Percentiles rank a stretch among this genome's conserved stretches.
Evolutionary conservation across 2,113 vertebrate species (phyloP).

Genomic region (Apus apus): DNA sequence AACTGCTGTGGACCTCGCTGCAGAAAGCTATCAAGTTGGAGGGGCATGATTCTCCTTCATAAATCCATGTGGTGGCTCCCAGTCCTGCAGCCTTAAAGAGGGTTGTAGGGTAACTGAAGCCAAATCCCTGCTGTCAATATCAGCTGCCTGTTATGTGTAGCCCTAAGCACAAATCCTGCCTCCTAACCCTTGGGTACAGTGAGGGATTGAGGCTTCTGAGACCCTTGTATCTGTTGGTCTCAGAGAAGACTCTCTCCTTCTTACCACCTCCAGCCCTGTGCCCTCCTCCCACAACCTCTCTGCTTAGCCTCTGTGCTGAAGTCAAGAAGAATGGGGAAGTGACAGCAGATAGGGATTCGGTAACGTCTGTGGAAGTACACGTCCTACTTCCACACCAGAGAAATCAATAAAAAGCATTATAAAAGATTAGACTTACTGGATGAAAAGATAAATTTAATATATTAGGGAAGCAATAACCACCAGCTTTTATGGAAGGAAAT

Average conservation of each 20-base stretch:
- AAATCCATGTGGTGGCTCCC: neutral
- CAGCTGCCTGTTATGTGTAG: neutral
- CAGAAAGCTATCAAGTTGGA: neutral
- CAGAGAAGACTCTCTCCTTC: neutral
- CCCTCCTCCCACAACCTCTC: neutral
- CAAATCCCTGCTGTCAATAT: neutral
- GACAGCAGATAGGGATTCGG: neutral
- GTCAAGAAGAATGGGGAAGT: neutral
- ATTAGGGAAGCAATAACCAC: neutral
- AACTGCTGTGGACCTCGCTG: neutral
- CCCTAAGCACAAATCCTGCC: neutral
- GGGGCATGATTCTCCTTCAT: neutral
- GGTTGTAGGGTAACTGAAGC: neutral
- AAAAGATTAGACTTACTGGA: neutral
- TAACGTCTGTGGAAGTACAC: neutral
- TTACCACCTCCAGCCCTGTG: neutral
- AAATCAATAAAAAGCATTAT: constrained; percentile 26
- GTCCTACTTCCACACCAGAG: neutral
- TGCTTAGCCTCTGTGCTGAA: neutral
- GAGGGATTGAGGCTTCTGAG: neutral
- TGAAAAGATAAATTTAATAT: constrained; percentile 13
- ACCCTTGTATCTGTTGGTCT: neutral
- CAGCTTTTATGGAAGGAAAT: neutral
- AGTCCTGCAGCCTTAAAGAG: neutral
- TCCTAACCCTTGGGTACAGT: neutral